Evolutionary conservation across 1,140 invertebrate species (phyloP).

Genomic region (Atta texana): DNA sequence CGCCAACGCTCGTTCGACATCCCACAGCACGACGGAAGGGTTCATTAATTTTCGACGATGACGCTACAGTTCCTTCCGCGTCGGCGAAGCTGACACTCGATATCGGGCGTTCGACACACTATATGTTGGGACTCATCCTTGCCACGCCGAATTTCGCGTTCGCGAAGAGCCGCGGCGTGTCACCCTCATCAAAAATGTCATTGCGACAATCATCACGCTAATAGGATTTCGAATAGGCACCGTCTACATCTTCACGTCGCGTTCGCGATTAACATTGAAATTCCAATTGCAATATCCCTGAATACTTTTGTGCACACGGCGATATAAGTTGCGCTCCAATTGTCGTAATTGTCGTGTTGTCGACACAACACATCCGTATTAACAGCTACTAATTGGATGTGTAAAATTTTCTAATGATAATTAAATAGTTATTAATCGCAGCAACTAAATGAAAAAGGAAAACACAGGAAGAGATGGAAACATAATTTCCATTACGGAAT

Average conservation of each 20-base stretch:
- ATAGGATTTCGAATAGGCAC: conserved; percentile 3
- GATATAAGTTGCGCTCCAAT: too few relatives aligned
- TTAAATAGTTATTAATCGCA: too few relatives aligned
- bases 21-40: conserved; percentile 58
- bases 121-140: conserved; percentile 24
- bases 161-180: conserved; percentile 33
- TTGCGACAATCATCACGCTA: conserved; percentile 29
- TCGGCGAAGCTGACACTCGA: conserved; percentile 47
- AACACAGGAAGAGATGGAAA: too few relatives aligned
- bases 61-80: conserved; percentile 41
- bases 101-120: conserved; percentile 36
- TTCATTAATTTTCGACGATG: conserved; percentile 74
- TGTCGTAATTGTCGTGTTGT: too few relatives aligned
- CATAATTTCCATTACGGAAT: too few relatives aligned
- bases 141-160: conserved; percentile 40
- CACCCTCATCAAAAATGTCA: conserved; percentile 15
- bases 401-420: too few relatives aligned
- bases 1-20: conserved; percentile 59
- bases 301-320: too few relatives aligned
- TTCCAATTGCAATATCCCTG: too few relatives aligned
- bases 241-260: background rate
- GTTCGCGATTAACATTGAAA: background rate
- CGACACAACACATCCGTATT: too few relatives aligned
- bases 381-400: too few relatives aligned
- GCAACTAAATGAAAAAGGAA: too few relatives aligned